Conservation (phyloP, 2,888 invertebrate genomes). For the Coelogynopora nodosa region DNA sequence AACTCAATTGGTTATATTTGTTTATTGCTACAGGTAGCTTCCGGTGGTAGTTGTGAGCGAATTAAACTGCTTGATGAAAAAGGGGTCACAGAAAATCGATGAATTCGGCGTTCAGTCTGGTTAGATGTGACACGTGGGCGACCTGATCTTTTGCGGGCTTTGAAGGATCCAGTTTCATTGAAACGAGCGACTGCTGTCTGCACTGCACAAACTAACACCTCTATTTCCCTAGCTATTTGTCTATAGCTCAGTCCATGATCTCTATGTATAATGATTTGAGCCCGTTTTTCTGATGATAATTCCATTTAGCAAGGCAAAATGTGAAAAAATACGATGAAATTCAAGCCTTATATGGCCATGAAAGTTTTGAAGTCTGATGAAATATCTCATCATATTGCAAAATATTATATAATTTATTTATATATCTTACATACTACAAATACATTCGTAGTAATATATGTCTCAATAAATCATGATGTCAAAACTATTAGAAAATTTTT, state of each 20-base stretch:
- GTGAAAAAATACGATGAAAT: neutral
- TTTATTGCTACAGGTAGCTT: slow-evolving; percentile 15
- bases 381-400: neutral
- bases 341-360: slow-evolving; percentile 1
- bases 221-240: neutral
- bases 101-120: slow-evolving; percentile 26
- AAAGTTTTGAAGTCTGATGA: neutral
- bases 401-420: neutral
- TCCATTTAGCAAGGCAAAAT: neutral
- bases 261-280: slow-evolving; percentile 15
- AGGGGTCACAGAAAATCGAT: neutral
- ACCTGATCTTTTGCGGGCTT: neutral
- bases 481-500: neutral
- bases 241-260: slow-evolving; percentile 25
- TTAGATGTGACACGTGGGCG: slow-evolving; percentile 22
- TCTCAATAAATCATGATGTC: neutral
- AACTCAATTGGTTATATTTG: slow-evolving; percentile 27
- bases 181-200: slow-evolving; percentile 18
- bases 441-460: too few species aligned
- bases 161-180: slow-evolving; percentile 35
- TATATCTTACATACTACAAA: too few species aligned
- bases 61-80: slow-evolving; percentile 29
- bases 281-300: neutral
- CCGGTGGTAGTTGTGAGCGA: slow-evolving; percentile 26
- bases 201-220: slow-evolving; percentile 19